A percentile compares a stretch with the other conserved stretches of the same genome.
Conservation (phyloP, 2,888 invertebrate species). For the Aproaerema taeniolella region DNA sequence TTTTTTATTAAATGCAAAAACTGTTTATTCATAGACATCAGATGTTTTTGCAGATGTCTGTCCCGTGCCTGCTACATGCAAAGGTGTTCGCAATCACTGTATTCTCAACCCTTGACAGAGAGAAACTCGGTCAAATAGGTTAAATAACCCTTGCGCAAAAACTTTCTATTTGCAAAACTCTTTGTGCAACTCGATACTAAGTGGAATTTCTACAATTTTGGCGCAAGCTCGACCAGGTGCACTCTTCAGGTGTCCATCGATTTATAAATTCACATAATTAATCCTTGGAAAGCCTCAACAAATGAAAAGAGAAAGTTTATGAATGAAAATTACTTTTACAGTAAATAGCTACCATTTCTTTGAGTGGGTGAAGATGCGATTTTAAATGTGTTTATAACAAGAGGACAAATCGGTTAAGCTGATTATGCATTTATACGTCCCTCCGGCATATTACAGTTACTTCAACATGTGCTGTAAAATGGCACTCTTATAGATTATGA, state of each 20-base stretch:
- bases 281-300: neutral
- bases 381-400: too few relatives aligned
- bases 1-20: too few relatives aligned
- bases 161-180: constrained; percentile 41
- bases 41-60: constrained; percentile 4
- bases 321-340: constrained; percentile 2
- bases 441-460: too few relatives aligned
- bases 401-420: too few relatives aligned
- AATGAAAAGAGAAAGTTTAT: constrained; percentile 4
- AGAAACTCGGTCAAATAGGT: constrained; percentile 44
- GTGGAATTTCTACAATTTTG: constrained; percentile 9
- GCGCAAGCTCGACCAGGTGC: constrained; percentile 47
- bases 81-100: constrained; percentile 8
- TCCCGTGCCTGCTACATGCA: constrained; percentile 5
- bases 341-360: constrained; percentile 1
- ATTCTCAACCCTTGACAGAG: too few relatives aligned
- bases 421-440: too few relatives aligned
- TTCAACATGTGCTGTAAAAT: too few relatives aligned
- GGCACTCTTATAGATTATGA: too few relatives aligned
- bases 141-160: constrained; percentile 32
- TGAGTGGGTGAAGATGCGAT: too few relatives aligned
- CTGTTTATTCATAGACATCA: too few relatives aligned
- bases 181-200: constrained; percentile 26
- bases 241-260: constrained; percentile 13
- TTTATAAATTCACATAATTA: constrained; percentile 1